Evolutionary conservation across 2,888 invertebrate genomes (phyloP).

Genomic region (Eupsilia transversa): DNA sequence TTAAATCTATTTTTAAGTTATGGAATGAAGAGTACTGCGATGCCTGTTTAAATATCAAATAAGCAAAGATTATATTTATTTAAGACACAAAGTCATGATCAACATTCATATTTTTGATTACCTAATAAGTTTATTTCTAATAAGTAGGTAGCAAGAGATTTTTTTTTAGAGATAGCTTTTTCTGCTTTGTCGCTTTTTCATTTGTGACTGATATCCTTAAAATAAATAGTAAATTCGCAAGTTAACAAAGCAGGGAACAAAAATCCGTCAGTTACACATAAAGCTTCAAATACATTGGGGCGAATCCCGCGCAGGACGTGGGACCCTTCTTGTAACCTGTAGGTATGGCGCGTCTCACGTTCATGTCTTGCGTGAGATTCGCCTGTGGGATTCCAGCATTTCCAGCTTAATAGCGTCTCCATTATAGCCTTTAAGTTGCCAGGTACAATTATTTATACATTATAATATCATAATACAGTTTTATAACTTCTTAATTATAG

Average conservation of each 20-base stretch:
- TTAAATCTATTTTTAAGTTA: conserved; percentile 40
- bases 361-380: background rate
- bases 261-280: background rate
- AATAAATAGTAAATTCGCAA: conserved; percentile 19
- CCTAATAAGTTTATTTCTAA: too few relatives aligned
- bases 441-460: conserved; percentile 31
- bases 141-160: too few relatives aligned
- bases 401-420: background rate
- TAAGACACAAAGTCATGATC: conserved; percentile 12
- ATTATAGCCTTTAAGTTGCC: conserved; percentile 10
- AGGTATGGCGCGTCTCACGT: background rate
- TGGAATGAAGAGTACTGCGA: conserved; percentile 52
- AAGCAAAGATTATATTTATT: background rate
- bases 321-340: background rate
- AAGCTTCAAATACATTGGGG: background rate
- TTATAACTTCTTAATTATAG: conserved; percentile 24
- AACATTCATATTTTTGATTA: conserved; percentile 25
- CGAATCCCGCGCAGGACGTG: background rate
- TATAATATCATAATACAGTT: conserved; percentile 19
- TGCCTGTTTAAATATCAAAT: conserved; percentile 35
- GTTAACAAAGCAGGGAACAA: background rate
- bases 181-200: too few relatives aligned
- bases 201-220: background rate
- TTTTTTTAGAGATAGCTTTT: background rate
- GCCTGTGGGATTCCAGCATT: background rate